Percentiles rank a stretch among this genome's conserved stretches.
These are phyloP conservation scores for Condylostylus longicornis DNA, from an alignment of 1,140 invertebrate species.

Conservation along the genomic window DNA sequence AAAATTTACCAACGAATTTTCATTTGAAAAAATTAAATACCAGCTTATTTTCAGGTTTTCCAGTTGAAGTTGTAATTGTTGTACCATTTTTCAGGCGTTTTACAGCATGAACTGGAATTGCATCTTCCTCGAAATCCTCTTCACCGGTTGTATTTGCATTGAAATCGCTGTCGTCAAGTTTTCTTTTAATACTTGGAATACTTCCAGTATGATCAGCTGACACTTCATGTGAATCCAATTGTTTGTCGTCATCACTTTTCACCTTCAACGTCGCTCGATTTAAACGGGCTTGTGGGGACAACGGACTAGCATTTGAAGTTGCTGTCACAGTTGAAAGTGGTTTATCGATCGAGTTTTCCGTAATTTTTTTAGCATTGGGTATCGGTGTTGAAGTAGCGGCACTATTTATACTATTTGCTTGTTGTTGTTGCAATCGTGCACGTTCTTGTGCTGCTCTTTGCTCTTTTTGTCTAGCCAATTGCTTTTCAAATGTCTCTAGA, in stretches of 20 bases:
- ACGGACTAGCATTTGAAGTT: conserved; percentile 21
- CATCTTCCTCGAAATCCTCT: conserved; percentile 27
- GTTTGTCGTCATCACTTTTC: conserved; percentile 7
- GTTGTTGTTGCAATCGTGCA: conserved; percentile 21
- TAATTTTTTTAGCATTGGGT: conserved; percentile 2
- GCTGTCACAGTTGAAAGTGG: conserved; percentile 12
- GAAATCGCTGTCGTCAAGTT: conserved; percentile 24
- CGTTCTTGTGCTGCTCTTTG: conserved; percentile 39
- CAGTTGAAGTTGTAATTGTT: too few species aligned
- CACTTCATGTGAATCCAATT: neutral
- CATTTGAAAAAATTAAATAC: too few species aligned
- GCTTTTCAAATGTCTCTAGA: conserved; percentile 63
- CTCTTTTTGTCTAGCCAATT: conserved; percentile 56
- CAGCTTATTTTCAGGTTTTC: conserved; percentile 7
- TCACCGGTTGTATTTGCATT: conserved; percentile 32
- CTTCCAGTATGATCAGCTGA: neutral
- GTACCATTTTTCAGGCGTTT: conserved; percentile 29
- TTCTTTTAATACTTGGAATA: conserved; percentile 17
- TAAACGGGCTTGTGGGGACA: conserved; percentile 5
- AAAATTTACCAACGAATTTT: neutral
- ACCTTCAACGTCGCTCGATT: too few species aligned
- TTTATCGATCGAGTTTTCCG: conserved; percentile 7
- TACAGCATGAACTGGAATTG: conserved; percentile 25
- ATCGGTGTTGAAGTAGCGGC: conserved; percentile 2
- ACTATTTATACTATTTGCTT: conserved; percentile 10